phyloP scores from a whole-genome alignment of 2,888 invertebrate species.

The Osmoderma eremita region DNA sequence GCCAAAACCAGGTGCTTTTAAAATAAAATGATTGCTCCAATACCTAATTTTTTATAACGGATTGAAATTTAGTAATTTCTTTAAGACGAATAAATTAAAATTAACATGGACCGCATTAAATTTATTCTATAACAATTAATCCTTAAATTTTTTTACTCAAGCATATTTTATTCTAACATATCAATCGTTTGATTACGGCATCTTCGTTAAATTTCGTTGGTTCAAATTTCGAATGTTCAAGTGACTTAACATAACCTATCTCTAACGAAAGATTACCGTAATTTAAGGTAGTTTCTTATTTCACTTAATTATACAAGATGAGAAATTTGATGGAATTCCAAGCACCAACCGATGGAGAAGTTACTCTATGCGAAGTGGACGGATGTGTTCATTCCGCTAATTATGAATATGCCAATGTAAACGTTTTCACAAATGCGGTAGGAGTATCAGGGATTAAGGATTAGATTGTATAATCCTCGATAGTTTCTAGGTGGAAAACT shows the following conservation, averaged over 20 bases:
- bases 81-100: no score
- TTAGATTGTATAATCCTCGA: conserved; percentile 28
- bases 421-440: conserved; percentile 70
- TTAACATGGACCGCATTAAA: no score
- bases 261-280: background rate
- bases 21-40: no score
- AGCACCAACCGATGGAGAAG: conserved; percentile 63
- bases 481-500: conserved; percentile 68
- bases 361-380: conserved; percentile 72
- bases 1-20: no score
- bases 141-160: no score
- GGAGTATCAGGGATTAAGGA: conserved; percentile 50
- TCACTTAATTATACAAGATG: conserved; percentile 49
- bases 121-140: no score
- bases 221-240: conserved; percentile 4
- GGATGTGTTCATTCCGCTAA: conserved; percentile 71
- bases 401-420: conserved; percentile 68
- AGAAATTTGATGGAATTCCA: conserved; percentile 57
- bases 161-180: no score
- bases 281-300: background rate
- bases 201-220: background rate
- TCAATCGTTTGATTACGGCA: no score
- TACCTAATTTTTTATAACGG: no score
- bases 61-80: no score
- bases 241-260: background rate